These are phyloP conservation scores for Oreochromis aureus DNA, from an alignment of 2,113 vertebrate species.

Conservation along the genomic window DNA sequence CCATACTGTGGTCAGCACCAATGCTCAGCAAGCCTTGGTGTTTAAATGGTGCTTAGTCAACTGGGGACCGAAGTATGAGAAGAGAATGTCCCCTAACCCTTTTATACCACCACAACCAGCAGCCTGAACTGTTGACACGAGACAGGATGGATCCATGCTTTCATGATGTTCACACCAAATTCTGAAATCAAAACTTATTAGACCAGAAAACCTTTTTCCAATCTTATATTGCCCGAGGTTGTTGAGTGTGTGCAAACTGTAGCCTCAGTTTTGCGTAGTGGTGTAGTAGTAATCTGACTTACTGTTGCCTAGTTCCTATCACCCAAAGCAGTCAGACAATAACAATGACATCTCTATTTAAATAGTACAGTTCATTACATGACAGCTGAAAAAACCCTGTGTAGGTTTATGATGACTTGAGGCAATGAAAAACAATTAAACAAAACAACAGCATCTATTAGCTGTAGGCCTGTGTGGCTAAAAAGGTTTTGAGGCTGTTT, in stretches of 20 bases:
- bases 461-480: neutral
- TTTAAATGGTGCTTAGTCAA: neutral
- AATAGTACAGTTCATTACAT: neutral
- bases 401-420: neutral
- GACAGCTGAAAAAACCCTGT: neutral
- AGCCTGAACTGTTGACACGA: neutral
- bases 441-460: neutral
- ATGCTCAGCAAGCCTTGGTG: neutral
- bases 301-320: neutral
- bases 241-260: neutral
- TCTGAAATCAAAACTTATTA: neutral
- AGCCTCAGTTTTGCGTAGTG: neutral
- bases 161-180: neutral
- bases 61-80: neutral
- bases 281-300: neutral
- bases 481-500: neutral
- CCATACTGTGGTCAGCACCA: neutral
- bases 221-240: neutral
- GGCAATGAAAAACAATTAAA: neutral
- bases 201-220: neutral
- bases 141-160: neutral
- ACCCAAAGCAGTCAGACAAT: neutral
- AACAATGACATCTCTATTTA: neutral
- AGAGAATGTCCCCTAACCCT: neutral
- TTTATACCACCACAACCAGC: neutral